Evolutionary conservation across 2,888 invertebrate genomes (phyloP).

Genomic region (Trichopoda pennipes): DNA sequence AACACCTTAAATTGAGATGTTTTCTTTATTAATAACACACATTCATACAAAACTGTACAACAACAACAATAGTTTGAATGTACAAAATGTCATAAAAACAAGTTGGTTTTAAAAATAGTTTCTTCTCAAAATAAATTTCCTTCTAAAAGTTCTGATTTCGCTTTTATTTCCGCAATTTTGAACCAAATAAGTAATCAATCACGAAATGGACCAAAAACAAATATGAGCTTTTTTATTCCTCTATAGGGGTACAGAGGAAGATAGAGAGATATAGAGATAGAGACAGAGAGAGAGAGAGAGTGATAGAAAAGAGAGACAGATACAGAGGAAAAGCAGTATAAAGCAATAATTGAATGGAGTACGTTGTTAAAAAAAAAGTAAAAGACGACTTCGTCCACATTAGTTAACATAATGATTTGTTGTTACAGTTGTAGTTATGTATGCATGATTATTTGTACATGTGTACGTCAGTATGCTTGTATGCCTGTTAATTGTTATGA

Average conservation of each 20-base stretch:
- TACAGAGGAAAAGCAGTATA: conserved; percentile 3
- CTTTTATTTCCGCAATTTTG: conserved; percentile 35
- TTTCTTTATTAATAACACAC: too few species aligned
- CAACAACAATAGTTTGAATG: too few species aligned
- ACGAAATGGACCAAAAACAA: conserved; percentile 4
- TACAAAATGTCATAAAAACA: too few species aligned
- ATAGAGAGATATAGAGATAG: background rate
- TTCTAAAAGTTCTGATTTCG: conserved; percentile 1
- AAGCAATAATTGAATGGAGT: conserved; percentile 11
- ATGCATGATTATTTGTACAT: background rate
- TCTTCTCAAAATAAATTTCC: background rate
- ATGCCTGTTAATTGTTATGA: conserved; percentile 66
- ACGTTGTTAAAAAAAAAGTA: conserved; percentile 4
- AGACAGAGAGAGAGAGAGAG: background rate
- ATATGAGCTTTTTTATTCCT: background rate
- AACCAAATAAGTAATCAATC: conserved; percentile 21
- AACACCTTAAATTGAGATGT: too few species aligned
- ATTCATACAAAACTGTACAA: too few species aligned
- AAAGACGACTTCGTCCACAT: conserved; percentile 31
- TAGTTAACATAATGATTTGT: conserved; percentile 10
- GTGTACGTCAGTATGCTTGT: conserved; percentile 7
- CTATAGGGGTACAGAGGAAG: background rate
- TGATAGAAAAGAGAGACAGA: background rate
- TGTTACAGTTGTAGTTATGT: conserved; percentile 12
- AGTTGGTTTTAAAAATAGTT: too few species aligned